Percentiles rank a stretch among this genome's conserved stretches.
Conservation (phyloP, 2,888 invertebrate genomes). For the Saturnia pavonia region DNA sequence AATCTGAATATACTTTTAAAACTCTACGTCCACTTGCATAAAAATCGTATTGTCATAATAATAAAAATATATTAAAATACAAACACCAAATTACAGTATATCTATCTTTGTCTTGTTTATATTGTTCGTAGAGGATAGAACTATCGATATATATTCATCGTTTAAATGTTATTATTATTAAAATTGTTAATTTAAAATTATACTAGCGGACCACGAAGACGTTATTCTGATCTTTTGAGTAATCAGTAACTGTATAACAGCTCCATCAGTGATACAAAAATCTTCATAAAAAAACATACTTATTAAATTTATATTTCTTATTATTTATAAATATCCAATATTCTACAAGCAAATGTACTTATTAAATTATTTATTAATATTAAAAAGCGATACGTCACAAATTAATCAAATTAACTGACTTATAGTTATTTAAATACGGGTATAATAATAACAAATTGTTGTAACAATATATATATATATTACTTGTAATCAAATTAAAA, state of each 20-base stretch:
- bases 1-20: too few species aligned
- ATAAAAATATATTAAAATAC: background rate
- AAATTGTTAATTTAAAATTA: background rate
- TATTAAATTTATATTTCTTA: too few species aligned
- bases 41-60: background rate
- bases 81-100: background rate
- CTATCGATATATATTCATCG: background rate
- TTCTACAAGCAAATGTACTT: background rate
- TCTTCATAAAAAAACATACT: too few species aligned
- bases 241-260: too few species aligned
- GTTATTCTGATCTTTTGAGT: too few species aligned
- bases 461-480: slow-evolving; percentile 15
- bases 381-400: slow-evolving; percentile 40
- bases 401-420: slow-evolving; percentile 20
- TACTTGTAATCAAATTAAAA: slow-evolving; percentile 4
- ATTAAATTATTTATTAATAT: background rate
- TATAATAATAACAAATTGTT: slow-evolving; percentile 28
- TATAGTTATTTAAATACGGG: slow-evolving; percentile 38
- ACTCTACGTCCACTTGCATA: too few species aligned
- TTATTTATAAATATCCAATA: background rate
- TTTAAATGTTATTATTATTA: background rate
- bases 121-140: background rate
- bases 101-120: background rate
- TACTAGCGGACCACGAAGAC: too few species aligned
- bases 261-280: too few species aligned